These are phyloP conservation scores for Montifringilla adamsi DNA, from an alignment of 2,113 vertebrate species.

Conservation along the genomic window DNA sequence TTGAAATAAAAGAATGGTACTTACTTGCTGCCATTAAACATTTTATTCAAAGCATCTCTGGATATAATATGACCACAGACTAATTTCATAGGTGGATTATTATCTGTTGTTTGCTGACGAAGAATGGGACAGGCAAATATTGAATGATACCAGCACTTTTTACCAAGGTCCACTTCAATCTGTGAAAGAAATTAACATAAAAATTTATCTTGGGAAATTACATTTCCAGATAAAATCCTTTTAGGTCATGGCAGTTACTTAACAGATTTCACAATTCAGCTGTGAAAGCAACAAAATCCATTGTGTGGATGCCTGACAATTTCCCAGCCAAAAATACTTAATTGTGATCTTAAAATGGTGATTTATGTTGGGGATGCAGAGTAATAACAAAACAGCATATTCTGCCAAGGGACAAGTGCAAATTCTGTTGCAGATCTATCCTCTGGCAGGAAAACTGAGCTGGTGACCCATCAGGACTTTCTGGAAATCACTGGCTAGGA, in stretches of 20 bases:
- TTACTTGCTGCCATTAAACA: slow-evolving; percentile 91
- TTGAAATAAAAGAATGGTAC: slow-evolving; percentile 41
- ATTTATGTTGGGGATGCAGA: not conserved
- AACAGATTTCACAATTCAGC: not conserved
- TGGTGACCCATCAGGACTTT: not conserved
- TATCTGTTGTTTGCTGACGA: slow-evolving; percentile 87
- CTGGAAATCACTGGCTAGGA: not conserved
- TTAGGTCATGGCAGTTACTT: not conserved
- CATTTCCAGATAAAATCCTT: not conserved
- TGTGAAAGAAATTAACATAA: slow-evolving; percentile 34
- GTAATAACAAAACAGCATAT: not conserved
- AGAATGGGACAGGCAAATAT: slow-evolving; percentile 88
- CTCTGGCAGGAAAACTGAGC: not conserved
- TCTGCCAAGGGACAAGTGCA: not conserved
- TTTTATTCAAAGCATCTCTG: slow-evolving; percentile 88
- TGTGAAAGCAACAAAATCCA: not conserved
- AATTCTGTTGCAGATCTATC: not conserved
- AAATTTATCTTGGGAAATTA: not conserved
- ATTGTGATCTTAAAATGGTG: not conserved
- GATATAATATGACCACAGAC: slow-evolving; percentile 89
- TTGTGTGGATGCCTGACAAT: not conserved
- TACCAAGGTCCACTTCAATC: slow-evolving; percentile 87
- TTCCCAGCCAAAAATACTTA: not conserved
- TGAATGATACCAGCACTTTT: slow-evolving; percentile 88
- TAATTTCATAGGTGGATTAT: slow-evolving; percentile 86